These are phyloP conservation scores for Solenopsis invicta DNA, from an alignment of 1,140 invertebrate species.

Conservation along the genomic window DNA sequence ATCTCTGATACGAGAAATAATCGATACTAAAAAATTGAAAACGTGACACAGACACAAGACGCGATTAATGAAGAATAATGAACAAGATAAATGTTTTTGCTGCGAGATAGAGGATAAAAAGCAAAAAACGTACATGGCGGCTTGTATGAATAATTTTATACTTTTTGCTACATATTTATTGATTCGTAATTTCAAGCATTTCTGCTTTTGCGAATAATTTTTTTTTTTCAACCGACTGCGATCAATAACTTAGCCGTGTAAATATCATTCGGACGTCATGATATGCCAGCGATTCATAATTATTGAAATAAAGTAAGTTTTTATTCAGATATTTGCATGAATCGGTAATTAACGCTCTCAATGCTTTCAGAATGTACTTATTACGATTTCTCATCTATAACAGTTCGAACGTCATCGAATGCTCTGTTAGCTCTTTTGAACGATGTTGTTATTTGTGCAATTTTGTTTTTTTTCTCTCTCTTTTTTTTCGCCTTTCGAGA, in stretches of 20 bases:
- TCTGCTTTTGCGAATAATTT: not conserved
- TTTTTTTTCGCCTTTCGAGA: not conserved
- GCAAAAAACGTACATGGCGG: not conserved
- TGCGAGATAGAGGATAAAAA: not conserved
- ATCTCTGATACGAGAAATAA: not conserved
- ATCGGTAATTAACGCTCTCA: not conserved
- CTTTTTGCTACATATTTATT: constrained; percentile 10
- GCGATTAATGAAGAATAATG: not conserved
- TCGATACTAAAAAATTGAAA: not conserved
- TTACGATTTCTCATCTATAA: not conserved
- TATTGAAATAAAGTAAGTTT: constrained; percentile 29
- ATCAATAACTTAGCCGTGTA: not conserved
- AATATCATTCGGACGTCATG: not conserved
- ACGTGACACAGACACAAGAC: not conserved
- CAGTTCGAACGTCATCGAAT: not conserved
- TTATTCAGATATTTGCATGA: not conserved
- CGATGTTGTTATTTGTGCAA: not conserved
- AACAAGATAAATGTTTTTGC: not conserved
- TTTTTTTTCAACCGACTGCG: constrained; percentile 13
- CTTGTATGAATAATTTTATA: not conserved
- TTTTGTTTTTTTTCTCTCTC: too few relatives aligned
- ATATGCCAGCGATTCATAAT: not conserved
- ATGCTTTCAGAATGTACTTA: not conserved
- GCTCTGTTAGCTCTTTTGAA: not conserved
- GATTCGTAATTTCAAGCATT: not conserved